A percentile compares a stretch with the other conserved stretches of the same genome.
phyloP scores from a whole-genome alignment of 2,113 vertebrate genomes.

The Orycteropus afer region DNA sequence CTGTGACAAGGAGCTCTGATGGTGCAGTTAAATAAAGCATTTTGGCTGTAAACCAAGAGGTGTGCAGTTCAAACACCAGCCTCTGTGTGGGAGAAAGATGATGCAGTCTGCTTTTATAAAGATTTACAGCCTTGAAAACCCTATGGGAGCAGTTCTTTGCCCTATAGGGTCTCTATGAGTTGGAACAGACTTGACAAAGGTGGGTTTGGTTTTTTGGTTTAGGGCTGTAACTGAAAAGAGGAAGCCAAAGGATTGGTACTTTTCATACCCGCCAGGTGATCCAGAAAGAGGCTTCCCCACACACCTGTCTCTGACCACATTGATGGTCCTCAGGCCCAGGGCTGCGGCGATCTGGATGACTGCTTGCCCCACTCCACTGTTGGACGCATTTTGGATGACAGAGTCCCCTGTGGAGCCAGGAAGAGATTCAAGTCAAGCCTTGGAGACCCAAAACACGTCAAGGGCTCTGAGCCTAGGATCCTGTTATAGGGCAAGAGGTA shows the following conservation, averaged over 20 bases:
- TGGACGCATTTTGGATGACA: constrained; percentile 96
- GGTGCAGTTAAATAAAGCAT: no score
- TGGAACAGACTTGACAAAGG: no score
- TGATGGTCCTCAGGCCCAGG: constrained; percentile 92
- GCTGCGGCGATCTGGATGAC: constrained; percentile 97
- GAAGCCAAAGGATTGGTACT: not conserved
- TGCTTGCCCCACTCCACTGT: constrained; percentile 97
- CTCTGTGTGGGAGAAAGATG: no score
- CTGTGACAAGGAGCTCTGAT: no score
- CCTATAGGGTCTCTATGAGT: no score
- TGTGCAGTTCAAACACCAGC: no score
- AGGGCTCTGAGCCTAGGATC: not conserved
- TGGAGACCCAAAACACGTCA: not conserved
- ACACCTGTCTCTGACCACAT: constrained; percentile 95
- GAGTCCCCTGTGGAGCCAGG: constrained; percentile 90
- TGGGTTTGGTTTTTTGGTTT: no score
- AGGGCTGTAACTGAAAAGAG: no score
- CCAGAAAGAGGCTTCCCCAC: not conserved
- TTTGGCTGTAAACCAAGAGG: no score
- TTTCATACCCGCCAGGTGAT: not conserved
- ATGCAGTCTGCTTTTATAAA: no score
- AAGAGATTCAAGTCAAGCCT: constrained; percentile 58
- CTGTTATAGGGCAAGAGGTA: not conserved
- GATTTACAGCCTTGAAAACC: no score
- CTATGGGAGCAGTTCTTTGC: no score